Percentiles rank a stretch among this genome's conserved stretches.
These are phyloP conservation scores for Tupaia chinensis DNA, from an alignment of 2,113 vertebrate species.

Conservation along the genomic window DNA sequence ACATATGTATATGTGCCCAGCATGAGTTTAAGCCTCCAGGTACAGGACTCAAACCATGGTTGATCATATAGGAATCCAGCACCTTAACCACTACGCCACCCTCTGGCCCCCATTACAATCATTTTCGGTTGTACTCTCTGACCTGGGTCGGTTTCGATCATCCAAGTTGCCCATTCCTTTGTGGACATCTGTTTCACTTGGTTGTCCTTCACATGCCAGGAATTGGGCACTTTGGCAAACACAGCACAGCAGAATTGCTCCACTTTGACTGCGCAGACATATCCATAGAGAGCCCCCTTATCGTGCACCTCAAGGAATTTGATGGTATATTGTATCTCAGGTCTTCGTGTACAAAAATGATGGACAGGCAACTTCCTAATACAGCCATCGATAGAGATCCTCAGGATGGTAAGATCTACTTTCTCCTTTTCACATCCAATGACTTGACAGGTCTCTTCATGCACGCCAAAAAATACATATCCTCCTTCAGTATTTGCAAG, in stretches of 20 bases:
- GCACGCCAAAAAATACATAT: constrained; percentile 72
- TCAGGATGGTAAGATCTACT: neutral
- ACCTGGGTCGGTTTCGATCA: constrained; percentile 68
- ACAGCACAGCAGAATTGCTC: constrained; percentile 25
- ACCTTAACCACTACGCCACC: too few species aligned
- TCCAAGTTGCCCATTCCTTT: neutral
- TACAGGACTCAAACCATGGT: too few species aligned
- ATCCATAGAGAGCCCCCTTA: neutral
- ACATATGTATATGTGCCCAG: too few species aligned
- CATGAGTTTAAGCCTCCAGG: too few species aligned
- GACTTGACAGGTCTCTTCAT: constrained; percentile 15
- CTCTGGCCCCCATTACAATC: neutral
- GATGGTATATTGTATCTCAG: neutral
- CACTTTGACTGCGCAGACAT: constrained; percentile 50
- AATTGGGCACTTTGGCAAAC: constrained; percentile 36
- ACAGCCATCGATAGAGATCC: rapidly evolving
- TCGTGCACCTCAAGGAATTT: constrained; percentile 10
- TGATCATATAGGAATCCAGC: too few species aligned
- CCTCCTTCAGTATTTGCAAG: constrained; percentile 74
- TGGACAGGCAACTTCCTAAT: constrained; percentile 47
- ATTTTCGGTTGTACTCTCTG: neutral
- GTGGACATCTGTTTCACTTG: neutral
- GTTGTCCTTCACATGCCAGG: constrained; percentile 52
- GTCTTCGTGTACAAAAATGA: constrained; percentile 9
- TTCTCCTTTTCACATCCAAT: constrained; percentile 55